Evolutionary conservation across 2,888 invertebrate species (phyloP).

Genomic region (Phaonia tiefii): DNA sequence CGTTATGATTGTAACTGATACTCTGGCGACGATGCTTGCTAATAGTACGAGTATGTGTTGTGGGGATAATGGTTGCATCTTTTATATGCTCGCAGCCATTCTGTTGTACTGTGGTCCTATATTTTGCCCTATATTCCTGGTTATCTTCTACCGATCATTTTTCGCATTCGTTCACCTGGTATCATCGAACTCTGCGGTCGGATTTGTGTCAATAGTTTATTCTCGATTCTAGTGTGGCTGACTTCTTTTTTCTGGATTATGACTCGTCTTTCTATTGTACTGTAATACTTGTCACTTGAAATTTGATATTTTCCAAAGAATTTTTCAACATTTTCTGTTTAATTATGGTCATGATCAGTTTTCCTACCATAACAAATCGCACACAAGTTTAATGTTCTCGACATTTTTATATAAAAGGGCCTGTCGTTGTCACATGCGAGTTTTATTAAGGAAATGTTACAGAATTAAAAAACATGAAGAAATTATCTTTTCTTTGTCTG

Average conservation of each 20-base stretch:
- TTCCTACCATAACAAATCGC: not conserved
- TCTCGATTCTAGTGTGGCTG: not conserved
- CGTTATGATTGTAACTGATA: constrained; percentile 29
- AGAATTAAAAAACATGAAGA: no score
- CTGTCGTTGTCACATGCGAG: no score
- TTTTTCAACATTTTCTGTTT: not conserved
- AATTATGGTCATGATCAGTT: not conserved
- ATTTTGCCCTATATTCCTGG: constrained; percentile 22
- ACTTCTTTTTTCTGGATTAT: not conserved
- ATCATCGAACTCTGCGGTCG: constrained; percentile 22
- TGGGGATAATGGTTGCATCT: not conserved
- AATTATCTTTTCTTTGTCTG: no score
- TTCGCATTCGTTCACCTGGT: not conserved
- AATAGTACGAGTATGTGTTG: not conserved
- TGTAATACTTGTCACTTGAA: no score
- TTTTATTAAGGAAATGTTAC: no score
- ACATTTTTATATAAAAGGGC: no score
- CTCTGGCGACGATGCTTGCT: not conserved
- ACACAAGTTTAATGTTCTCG: not conserved
- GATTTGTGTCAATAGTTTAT: constrained; percentile 16
- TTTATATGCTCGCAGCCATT: not conserved
- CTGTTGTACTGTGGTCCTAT: not conserved
- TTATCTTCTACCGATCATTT: not conserved
- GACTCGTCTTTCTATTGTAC: not conserved
- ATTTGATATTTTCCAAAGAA: constrained; percentile 26